Evolutionary conservation across 2,113 vertebrate species (phyloP).

Genomic region (Thunnus maccoyii): DNA sequence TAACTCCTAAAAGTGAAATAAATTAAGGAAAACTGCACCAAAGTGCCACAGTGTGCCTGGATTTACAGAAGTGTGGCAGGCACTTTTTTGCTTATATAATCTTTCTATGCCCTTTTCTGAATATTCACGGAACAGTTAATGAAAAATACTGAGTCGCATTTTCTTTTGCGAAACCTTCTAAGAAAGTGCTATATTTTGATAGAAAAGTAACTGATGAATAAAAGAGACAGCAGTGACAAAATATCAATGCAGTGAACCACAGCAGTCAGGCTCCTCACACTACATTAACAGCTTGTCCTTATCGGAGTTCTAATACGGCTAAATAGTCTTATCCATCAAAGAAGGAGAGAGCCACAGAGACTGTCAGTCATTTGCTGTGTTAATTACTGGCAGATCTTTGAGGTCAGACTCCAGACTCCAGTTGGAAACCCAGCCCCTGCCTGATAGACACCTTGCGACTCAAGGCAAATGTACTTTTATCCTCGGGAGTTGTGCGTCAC

Average conservation of each 20-base stretch:
- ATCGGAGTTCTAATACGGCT: slow-evolving; percentile 24
- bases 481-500: slow-evolving; percentile 15
- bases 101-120: neutral
- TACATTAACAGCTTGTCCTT: slow-evolving; percentile 23
- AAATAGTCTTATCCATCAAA: slow-evolving; percentile 36
- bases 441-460: slow-evolving; percentile 36
- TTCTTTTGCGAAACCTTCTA: neutral
- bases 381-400: slow-evolving; percentile 54
- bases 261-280: neutral
- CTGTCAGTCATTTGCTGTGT: slow-evolving; percentile 26
- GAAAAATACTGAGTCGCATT: neutral
- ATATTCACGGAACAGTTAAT: neutral
- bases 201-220: slow-evolving; percentile 2
- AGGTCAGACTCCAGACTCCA: slow-evolving; percentile 15
- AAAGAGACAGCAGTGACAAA: slow-evolving; percentile 25
- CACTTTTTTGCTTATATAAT: neutral
- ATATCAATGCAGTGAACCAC: neutral
- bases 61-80: neutral
- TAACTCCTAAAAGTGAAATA: too few species aligned
- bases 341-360: neutral
- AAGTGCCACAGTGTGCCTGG: too few species aligned
- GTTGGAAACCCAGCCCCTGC: slow-evolving; percentile 3
- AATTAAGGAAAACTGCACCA: too few species aligned
- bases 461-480: slow-evolving; percentile 31
- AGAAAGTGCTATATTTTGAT: neutral